Percentiles rank a stretch among this genome's conserved stretches.
Evolutionary conservation across 2,888 invertebrate species (phyloP).

Genomic region (Protodeltote pygarga): DNA sequence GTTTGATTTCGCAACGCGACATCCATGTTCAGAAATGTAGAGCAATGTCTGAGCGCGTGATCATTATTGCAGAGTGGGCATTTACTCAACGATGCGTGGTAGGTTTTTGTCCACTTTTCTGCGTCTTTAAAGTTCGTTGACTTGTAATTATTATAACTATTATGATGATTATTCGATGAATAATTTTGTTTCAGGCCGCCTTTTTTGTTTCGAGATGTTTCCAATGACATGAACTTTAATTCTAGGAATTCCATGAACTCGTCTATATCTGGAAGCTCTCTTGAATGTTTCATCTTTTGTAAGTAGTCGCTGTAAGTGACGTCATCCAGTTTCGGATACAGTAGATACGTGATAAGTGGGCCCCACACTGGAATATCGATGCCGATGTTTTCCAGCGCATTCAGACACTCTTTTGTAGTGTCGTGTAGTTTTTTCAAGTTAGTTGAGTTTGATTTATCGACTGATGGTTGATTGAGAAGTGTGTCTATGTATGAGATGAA

Average conservation of each 20-base stretch:
- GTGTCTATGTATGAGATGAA: slow-evolving; percentile 3
- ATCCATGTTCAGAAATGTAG: neutral
- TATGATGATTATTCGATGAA: neutral
- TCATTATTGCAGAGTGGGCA: slow-evolving; percentile 5
- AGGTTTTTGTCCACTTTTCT: slow-evolving; percentile 2
- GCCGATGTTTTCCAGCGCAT: slow-evolving; percentile 5
- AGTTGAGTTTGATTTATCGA: slow-evolving; percentile 1
- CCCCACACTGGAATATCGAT: slow-evolving; percentile 3
- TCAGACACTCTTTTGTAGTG: slow-evolving; percentile 5
- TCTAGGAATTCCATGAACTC: slow-evolving; percentile 10
- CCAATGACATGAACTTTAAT: slow-evolving; percentile 4
- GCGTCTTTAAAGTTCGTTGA: neutral
- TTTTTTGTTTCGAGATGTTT: slow-evolving; percentile 5
- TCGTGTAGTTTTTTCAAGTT: slow-evolving; percentile 12
- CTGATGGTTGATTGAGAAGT: neutral
- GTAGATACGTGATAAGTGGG: slow-evolving; percentile 9
- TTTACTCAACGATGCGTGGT: slow-evolving; percentile 2
- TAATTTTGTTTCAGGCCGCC: neutral
- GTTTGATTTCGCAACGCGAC: neutral
- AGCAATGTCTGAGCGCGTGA: slow-evolving; percentile 8
- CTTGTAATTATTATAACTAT: neutral
- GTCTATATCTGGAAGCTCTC: slow-evolving; percentile 5
- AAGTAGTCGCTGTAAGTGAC: slow-evolving; percentile 7
- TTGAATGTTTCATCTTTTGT: neutral
- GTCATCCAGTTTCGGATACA: slow-evolving; percentile 13